phyloP scores from a whole-genome alignment of 2,797 vertebrate genomes.

The Enteromius paludinosus region DNA sequence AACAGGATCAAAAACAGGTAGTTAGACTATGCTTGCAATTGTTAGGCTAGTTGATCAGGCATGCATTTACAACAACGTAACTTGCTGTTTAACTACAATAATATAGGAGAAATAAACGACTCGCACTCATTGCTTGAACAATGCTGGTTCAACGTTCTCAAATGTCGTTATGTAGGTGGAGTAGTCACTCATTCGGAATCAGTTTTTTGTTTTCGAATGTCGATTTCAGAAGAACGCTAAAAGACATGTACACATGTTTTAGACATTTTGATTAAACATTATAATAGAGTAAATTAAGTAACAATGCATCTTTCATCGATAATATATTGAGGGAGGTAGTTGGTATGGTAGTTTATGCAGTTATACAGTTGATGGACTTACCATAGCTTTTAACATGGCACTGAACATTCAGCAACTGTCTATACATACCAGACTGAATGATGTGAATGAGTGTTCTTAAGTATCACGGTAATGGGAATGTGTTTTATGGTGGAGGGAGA shows the following conservation, averaged over 20 bases:
- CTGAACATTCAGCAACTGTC: background rate
- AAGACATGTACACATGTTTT: too few species aligned
- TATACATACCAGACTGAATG: background rate
- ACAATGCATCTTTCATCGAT: background rate
- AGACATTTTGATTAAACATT: background rate
- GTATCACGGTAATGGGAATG: background rate
- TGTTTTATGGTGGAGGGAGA: conserved; percentile 17
- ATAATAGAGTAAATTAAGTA: background rate
- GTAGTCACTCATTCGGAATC: too few species aligned
- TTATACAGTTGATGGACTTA: background rate
- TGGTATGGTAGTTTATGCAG: background rate
- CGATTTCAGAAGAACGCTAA: background rate
- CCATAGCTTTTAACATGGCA: background rate
- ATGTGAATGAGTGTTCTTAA: conserved; percentile 7
- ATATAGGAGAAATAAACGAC: background rate
- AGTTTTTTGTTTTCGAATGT: too few species aligned
- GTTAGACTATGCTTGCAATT: background rate
- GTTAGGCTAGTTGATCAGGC: background rate
- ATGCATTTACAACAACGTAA: background rate
- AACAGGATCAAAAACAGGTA: background rate
- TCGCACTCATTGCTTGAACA: background rate
- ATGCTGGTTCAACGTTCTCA: too few species aligned
- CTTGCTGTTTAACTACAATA: background rate
- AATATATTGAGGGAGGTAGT: background rate
- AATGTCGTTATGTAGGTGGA: background rate